Evolutionary conservation across 1,140 invertebrate species (phyloP).

Genomic region (Capitella teleta): DNA sequence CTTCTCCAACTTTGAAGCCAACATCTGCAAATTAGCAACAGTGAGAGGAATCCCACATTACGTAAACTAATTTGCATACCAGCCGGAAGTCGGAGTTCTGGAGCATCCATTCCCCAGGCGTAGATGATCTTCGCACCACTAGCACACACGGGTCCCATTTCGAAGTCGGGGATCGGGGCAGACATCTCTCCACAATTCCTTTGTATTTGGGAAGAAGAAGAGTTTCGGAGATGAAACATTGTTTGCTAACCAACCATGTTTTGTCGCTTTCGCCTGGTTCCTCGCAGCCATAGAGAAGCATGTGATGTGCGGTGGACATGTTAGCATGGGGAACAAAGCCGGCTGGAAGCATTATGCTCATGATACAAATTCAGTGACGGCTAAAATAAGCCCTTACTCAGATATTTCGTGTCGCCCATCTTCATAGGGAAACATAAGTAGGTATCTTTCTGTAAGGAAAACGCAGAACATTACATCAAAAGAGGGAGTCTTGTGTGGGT

Average conservation of each 20-base stretch:
- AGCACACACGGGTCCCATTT: conserved; percentile 20
- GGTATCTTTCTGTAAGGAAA: too few species aligned
- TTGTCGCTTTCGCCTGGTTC: conserved; percentile 52
- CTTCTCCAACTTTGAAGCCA: conserved; percentile 50
- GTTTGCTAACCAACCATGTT: background rate
- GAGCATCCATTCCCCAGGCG: conserved; percentile 93
- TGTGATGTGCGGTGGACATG: conserved; percentile 85
- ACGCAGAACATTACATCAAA: too few species aligned
- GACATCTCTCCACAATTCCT: conserved; percentile 42
- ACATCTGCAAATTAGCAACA: conserved; percentile 38
- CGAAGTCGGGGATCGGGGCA: conserved; percentile 2
- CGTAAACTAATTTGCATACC: conserved; percentile 36
- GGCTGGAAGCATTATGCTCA: too few species aligned
- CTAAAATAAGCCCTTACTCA: too few species aligned
- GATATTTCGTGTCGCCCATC: too few species aligned
- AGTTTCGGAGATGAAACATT: background rate
- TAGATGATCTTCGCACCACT: conserved; percentile 61
- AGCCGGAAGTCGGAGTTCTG: conserved; percentile 67
- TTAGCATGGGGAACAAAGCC: conserved; percentile 88
- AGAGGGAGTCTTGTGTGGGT: too few species aligned
- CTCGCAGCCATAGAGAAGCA: conserved; percentile 86
- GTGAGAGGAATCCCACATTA: background rate
- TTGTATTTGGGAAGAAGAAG: background rate
- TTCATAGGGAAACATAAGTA: too few species aligned
- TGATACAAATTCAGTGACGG: too few species aligned